Conservation (phyloP, 2,113 vertebrate genomes). For the Rhynchopsitta pachyrhyncha region DNA sequence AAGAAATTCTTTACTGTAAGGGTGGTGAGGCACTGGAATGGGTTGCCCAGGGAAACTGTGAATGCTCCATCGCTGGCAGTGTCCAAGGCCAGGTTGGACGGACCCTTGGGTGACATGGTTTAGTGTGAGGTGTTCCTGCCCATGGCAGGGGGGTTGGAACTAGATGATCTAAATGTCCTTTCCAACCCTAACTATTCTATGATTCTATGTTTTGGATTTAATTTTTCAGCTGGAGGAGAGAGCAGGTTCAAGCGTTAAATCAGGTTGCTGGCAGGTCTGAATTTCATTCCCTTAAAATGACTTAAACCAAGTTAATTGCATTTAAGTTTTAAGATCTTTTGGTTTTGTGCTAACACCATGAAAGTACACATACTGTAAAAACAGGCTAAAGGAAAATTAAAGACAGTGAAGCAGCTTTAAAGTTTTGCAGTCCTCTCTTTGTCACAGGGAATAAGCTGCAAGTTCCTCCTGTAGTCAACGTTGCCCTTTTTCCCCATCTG, state of each 20-base stretch:
- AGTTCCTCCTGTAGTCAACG: neutral
- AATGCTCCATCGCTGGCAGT: too few species aligned
- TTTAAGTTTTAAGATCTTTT: neutral
- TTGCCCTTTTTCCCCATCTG: neutral
- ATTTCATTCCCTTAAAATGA: conserved; percentile 7
- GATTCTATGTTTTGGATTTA: neutral
- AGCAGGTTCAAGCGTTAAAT: neutral
- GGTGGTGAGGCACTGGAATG: too few species aligned
- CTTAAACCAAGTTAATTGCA: conserved; percentile 1
- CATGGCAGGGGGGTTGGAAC: too few species aligned
- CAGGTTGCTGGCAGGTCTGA: neutral
- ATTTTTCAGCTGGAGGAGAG: neutral
- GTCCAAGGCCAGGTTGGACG: too few species aligned
- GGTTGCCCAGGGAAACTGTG: too few species aligned
- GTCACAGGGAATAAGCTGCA: neutral
- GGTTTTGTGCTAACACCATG: neutral
- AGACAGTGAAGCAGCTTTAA: neutral
- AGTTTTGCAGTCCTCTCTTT: neutral
- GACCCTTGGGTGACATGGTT: too few species aligned
- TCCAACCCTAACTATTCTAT: too few species aligned
- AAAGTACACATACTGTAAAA: neutral
- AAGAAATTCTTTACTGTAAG: too few species aligned
- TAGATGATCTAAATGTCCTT: too few species aligned
- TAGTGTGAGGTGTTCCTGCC: too few species aligned
- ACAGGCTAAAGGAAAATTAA: neutral